These are phyloP conservation scores for Heliconius charithonia DNA, from an alignment of 2,888 invertebrate species.

Conservation along the genomic window DNA sequence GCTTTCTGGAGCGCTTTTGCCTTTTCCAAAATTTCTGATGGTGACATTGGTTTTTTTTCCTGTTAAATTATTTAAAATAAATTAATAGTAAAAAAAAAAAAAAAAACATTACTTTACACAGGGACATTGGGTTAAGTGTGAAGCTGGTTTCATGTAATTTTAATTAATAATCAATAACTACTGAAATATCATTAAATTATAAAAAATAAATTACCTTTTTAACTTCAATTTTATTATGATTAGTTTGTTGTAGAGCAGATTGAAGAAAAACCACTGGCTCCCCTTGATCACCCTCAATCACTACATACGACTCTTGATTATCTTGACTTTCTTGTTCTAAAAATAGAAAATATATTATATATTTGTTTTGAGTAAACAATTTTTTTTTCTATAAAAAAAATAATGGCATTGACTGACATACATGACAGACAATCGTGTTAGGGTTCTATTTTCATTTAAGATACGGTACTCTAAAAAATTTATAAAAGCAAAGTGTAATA, in stretches of 20 bases:
- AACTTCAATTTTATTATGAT: neutral
- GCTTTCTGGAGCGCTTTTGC: constrained; percentile 68
- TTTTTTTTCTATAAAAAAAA: too few relatives aligned
- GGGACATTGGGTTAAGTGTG: too few relatives aligned
- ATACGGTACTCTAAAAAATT: neutral
- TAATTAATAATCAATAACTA: too few relatives aligned
- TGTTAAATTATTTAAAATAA: constrained; percentile 21
- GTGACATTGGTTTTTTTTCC: constrained; percentile 51
- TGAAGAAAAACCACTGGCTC: constrained; percentile 60
- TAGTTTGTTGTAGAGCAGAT: constrained; percentile 52
- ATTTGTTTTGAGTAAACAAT: too few relatives aligned
- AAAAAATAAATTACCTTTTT: neutral
- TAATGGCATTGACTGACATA: too few relatives aligned
- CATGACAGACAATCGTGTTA: too few relatives aligned
- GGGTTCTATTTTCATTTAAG: too few relatives aligned
- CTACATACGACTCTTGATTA: constrained; percentile 57
- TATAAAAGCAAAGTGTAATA: too few relatives aligned
- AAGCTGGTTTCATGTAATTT: too few relatives aligned
- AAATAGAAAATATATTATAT: constrained; percentile 27
- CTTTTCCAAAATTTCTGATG: constrained; percentile 66
- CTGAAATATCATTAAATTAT: neutral
- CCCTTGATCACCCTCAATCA: constrained; percentile 61
- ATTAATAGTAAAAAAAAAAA: neutral
- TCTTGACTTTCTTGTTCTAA: constrained; percentile 59
- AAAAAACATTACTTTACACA: neutral